Evolutionary conservation across 1,140 invertebrate species (phyloP).

Genomic region (Heliconius congener): DNA sequence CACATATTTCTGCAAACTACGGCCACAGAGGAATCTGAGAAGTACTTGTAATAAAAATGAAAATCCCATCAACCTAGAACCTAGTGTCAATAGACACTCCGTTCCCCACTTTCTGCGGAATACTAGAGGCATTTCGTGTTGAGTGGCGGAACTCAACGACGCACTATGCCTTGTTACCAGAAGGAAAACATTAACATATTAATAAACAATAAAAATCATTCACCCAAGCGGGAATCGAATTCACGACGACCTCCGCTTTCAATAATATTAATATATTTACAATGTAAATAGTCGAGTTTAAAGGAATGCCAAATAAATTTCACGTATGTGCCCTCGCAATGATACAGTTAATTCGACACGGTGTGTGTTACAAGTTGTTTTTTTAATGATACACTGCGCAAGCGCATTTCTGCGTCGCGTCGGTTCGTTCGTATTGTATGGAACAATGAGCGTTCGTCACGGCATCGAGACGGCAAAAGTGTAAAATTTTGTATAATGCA

Average conservation of each 20-base stretch:
- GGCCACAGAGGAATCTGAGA: not conserved
- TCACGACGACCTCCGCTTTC: too few relatives aligned
- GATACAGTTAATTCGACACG: slow-evolving; percentile 37
- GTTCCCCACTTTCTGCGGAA: too few relatives aligned
- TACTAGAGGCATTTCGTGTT: too few relatives aligned
- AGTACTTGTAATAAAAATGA: slow-evolving; percentile 4
- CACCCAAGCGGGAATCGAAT: too few relatives aligned
- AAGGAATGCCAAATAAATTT: slow-evolving; percentile 12
- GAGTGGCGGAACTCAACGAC: too few relatives aligned
- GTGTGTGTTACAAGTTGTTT: slow-evolving; percentile 17
- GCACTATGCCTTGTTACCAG: too few relatives aligned
- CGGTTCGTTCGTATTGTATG: slow-evolving; percentile 32
- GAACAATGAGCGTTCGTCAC: slow-evolving; percentile 41
- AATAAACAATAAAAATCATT: too few relatives aligned
- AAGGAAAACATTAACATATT: too few relatives aligned
- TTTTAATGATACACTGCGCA: slow-evolving; percentile 23
- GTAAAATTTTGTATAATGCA: not conserved
- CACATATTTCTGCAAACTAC: not conserved
- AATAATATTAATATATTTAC: not conserved
- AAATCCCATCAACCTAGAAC: not conserved
- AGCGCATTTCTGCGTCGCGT: slow-evolving; percentile 4
- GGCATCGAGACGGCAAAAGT: slow-evolving; percentile 28
- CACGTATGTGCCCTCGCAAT: slow-evolving; percentile 26
- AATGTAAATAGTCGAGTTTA: not conserved
- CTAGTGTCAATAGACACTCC: too few relatives aligned